Percentiles rank a stretch among this genome's conserved stretches.
phyloP scores from a whole-genome alignment of 2,113 vertebrate genomes.

The Trichomycterus rosablanca region DNA sequence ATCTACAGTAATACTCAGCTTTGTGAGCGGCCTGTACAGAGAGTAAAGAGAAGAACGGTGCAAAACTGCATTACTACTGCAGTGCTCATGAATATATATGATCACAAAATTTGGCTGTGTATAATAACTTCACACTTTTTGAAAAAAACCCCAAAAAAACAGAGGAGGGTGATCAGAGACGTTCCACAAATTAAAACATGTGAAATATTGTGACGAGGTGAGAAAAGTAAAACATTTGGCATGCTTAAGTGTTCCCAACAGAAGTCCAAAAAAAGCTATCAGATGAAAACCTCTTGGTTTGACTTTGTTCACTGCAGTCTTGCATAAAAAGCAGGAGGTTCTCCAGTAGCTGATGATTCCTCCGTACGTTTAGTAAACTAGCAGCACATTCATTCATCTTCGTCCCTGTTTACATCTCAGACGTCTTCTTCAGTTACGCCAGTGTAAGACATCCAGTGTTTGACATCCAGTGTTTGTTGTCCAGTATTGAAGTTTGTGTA shows the following conservation, averaged over 20 bases:
- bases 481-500: too few species aligned
- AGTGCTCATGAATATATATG: conserved; percentile 38
- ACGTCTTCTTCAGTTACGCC: too few species aligned
- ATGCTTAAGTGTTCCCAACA: conserved; percentile 66
- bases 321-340: conserved; percentile 67
- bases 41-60: conserved; percentile 14
- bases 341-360: conserved; percentile 55
- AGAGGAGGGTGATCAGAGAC: too few species aligned
- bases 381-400: conserved; percentile 1
- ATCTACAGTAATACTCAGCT: conserved; percentile 21
- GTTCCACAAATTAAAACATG: conserved; percentile 28
- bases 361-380: conserved; percentile 40
- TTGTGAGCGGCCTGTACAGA: conserved; percentile 13
- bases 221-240: conserved; percentile 70
- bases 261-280: conserved; percentile 33
- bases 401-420: not conserved
- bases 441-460: not conserved
- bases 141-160: too few species aligned
- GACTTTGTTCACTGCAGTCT: too few species aligned
- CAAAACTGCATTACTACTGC: conserved; percentile 25
- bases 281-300: too few species aligned
- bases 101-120: too few species aligned
- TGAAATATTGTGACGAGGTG: not conserved
- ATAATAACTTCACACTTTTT: too few species aligned
- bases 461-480: conserved; percentile 13